Evolutionary conservation across 2,888 invertebrate species (phyloP).

Genomic region (Diarsia brunnea): DNA sequence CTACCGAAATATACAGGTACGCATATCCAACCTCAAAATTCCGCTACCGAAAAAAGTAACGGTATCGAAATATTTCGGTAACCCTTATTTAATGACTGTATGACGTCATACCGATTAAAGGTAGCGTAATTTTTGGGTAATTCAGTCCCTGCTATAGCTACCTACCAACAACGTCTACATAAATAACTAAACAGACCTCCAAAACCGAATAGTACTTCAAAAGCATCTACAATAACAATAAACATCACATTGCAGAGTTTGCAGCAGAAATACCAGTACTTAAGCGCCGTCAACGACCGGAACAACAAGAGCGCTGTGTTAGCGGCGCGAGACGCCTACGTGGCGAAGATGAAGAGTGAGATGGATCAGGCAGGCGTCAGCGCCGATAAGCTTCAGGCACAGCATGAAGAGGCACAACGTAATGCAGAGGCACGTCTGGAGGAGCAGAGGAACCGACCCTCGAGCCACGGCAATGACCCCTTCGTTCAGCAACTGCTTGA

Average conservation of each 20-base stretch:
- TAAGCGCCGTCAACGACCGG: slow-evolving; percentile 31
- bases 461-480: slow-evolving; percentile 41
- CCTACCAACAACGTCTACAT: background rate
- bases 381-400: slow-evolving; percentile 45
- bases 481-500: slow-evolving; percentile 41
- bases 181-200: background rate
- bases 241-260: slow-evolving; percentile 40
- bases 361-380: slow-evolving; percentile 22
- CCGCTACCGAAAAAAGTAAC: too few relatives aligned
- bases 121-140: too few relatives aligned
- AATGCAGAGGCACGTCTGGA: slow-evolving; percentile 48
- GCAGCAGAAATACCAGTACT: slow-evolving; percentile 20
- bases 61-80: too few relatives aligned
- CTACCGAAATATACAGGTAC: too few relatives aligned
- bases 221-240: slow-evolving; percentile 3
- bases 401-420: slow-evolving; percentile 50
- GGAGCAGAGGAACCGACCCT: slow-evolving; percentile 36
- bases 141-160: too few relatives aligned
- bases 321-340: slow-evolving; percentile 43
- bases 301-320: slow-evolving; percentile 47
- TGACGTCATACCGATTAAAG: too few relatives aligned
- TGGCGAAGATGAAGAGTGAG: slow-evolving; percentile 29
- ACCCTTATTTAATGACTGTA: too few relatives aligned
- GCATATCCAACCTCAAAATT: too few relatives aligned
- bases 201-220: background rate